A percentile compares a stretch with the other conserved stretches of the same genome.
phyloP scores from a whole-genome alignment of 2,888 invertebrate species.

The Cosmia trapezina region DNA sequence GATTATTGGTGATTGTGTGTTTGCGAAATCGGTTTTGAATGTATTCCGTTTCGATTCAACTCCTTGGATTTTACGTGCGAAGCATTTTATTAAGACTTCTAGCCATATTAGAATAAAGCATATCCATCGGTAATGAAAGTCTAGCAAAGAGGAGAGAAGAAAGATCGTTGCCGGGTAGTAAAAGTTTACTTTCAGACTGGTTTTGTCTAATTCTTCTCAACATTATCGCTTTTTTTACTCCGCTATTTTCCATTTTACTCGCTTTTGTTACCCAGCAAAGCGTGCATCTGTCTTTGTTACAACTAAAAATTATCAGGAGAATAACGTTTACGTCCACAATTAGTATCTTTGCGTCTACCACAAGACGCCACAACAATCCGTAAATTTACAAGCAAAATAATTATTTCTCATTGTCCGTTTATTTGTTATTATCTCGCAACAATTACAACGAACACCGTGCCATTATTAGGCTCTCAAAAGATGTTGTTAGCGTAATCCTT shows the following conservation, averaged over 20 bases:
- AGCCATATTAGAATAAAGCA: conserved; percentile 1
- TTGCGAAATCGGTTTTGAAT: conserved; percentile 33
- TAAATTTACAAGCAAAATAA: conserved; percentile 73
- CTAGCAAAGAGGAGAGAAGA: background rate
- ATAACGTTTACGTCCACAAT: conserved; percentile 69
- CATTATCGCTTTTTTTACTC: conserved; percentile 19
- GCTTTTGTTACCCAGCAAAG: conserved; percentile 46
- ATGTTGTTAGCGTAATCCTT: conserved; percentile 73
- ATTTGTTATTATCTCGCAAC: conserved; percentile 74
- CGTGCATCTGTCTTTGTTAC: conserved; percentile 60
- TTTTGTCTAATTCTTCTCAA: conserved; percentile 31
- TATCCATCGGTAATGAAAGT: background rate
- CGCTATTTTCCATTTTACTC: conserved; percentile 21
- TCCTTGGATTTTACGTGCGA: background rate
- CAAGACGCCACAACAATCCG: conserved; percentile 66
- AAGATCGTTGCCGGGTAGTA: background rate
- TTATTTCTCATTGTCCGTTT: conserved; percentile 77
- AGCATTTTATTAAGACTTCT: background rate
- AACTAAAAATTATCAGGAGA: conserved; percentile 64
- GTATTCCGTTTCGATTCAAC: conserved; percentile 21
- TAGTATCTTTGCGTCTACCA: conserved; percentile 72
- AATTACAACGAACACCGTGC: conserved; percentile 55
- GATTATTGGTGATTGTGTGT: conserved; percentile 53
- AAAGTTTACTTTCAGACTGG: conserved; percentile 13
- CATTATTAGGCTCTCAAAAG: conserved; percentile 61